phyloP scores from a whole-genome alignment of 2,888 invertebrate species.

The Lasioglossum oenotherae region DNA sequence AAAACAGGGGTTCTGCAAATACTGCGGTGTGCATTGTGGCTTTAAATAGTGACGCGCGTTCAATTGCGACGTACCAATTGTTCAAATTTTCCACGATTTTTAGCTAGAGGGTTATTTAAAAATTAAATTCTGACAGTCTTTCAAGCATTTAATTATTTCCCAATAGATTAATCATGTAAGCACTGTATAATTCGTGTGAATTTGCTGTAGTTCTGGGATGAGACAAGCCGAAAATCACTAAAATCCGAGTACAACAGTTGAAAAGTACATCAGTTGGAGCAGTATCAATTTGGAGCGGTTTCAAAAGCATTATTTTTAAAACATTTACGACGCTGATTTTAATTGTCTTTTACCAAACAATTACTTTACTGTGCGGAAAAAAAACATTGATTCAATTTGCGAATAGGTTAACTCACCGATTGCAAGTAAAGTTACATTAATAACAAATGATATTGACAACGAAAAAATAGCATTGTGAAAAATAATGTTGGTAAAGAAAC shows the following conservation, averaged over 20 bases:
- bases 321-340: background rate
- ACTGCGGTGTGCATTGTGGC: background rate
- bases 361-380: background rate
- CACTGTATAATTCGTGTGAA: background rate
- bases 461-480: background rate
- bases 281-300: background rate
- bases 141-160: background rate
- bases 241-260: background rate
- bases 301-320: background rate
- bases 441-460: background rate
- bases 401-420: background rate
- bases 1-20: background rate
- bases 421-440: background rate
- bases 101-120: background rate
- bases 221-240: background rate
- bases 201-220: background rate
- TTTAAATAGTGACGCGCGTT: background rate
- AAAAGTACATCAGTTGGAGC: background rate
- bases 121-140: background rate
- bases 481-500: background rate
- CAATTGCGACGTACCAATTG: background rate
- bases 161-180: background rate
- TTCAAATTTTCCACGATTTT: background rate
- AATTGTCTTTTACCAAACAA: too few species aligned
- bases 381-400: background rate